Evolutionary conservation across 2,113 vertebrate species (phyloP), one percentile per base, ranked within the genome.

Genomic region (Alosa alosa): DNA sequence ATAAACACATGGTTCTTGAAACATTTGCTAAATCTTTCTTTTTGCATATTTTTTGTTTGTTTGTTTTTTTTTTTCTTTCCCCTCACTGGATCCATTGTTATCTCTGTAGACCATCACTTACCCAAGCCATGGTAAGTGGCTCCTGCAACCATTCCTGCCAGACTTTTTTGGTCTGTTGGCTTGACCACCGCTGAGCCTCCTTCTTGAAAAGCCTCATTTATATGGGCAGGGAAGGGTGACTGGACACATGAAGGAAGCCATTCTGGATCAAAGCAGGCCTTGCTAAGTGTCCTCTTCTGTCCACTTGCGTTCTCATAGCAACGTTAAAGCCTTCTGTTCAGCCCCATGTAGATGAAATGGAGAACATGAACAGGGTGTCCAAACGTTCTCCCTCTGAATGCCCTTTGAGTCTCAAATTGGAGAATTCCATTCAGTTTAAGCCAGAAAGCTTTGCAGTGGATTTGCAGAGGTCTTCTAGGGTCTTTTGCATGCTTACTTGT

Each of bases 161-260:
- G 55, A 60, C 55, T 20, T 57, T 47, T 22, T 60, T 5, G 18
- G 55, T 22, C 55, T 60, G 18, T 22, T 22, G 55, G 55, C 55
- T 68, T 11, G 64, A 68, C 64, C 64, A 0, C 9, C n/a, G 7
- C 64, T 68, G n/a, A 31, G 31, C 64, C 64, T 20, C 25, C 64
- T 20, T 60, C 8, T 13, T 25, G n/a, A 31, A 68, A 68, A 68
- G 64, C 64, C 64, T 68, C 64, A 31, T 68, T 68, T 68, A 25
- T 25, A 68, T 25, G 25, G 25, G n/a, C 64, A 68, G 7, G n/a
- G 64, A 68, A 68, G 25, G 25, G n/a, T 6, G n/a, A 31, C 25
- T 68, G n/a, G n/a, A 68, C 64, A 31, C n/a, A 68, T 31, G n/a
- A 31, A 68, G 60, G 60, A 68, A 68, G 60, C 60, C 60, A n/a